phyloP scores from a whole-genome alignment of 2,113 vertebrate genomes.

The Prunella himalayana region DNA sequence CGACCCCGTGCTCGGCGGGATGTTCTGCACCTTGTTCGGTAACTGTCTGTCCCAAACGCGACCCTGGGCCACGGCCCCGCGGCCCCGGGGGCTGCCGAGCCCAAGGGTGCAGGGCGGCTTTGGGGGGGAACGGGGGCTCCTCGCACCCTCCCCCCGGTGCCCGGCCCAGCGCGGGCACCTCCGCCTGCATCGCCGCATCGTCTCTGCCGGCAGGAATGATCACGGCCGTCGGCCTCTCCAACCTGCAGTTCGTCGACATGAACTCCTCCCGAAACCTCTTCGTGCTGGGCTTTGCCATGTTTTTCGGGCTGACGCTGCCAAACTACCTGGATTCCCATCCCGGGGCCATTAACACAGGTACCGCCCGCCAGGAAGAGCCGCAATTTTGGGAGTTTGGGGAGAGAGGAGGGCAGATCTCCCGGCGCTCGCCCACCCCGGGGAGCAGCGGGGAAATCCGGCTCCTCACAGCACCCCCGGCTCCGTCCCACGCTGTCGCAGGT shows the following conservation, averaged over 20 bases:
- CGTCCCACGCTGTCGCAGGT: conserved; percentile 64
- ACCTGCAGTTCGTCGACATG: conserved; percentile 94
- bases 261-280: conserved; percentile 97
- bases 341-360: conserved; percentile 86
- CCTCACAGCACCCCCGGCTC: fast-evolving
- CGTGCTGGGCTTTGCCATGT: conserved; percentile 93
- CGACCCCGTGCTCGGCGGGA: conserved; percentile 91
- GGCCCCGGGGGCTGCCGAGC: not conserved
- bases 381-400: fast-evolving
- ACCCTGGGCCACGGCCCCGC: fast-evolving
- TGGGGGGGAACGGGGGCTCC: not conserved
- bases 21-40: conserved; percentile 99
- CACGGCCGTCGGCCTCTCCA: conserved; percentile 93
- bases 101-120: fast-evolving
- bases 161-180: not conserved
- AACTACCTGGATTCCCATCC: conserved; percentile 86
- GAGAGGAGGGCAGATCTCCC: not conserved
- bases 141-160: no score
- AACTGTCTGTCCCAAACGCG: not conserved
- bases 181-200: not conserved
- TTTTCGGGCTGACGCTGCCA: conserved; percentile 89
- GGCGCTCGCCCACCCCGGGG: fast-evolving
- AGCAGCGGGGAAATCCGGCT: not conserved
- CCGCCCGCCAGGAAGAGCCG: fast-evolving
- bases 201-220: conserved; percentile 85